Conservation (phyloP, 2,888 invertebrate genomes). For the Eupithecia tripunctaria region DNA sequence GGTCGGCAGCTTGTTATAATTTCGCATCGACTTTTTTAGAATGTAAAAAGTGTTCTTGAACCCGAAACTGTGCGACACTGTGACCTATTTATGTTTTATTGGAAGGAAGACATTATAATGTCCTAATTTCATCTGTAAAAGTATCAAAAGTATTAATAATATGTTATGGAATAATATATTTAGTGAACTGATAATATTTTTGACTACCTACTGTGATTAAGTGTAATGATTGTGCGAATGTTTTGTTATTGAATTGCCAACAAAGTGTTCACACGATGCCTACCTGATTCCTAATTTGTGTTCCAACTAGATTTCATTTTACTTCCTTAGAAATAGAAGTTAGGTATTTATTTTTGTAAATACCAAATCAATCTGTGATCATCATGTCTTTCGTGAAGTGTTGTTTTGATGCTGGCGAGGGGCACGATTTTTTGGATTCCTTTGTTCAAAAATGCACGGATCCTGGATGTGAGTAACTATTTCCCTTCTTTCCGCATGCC, state of each 20-base stretch:
- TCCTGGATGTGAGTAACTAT: slow-evolving; percentile 89
- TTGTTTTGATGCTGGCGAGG: slow-evolving; percentile 90
- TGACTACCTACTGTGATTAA: background rate
- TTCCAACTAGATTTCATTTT: slow-evolving; percentile 18
- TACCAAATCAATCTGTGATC: slow-evolving; percentile 6
- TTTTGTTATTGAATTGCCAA: background rate
- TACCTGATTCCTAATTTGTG: slow-evolving; percentile 20
- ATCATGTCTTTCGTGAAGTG: slow-evolving; percentile 88
- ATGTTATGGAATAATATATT: background rate
- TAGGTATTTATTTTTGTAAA: slow-evolving; percentile 18
- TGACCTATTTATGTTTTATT: slow-evolving; percentile 55
- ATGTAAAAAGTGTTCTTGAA: slow-evolving; percentile 52
- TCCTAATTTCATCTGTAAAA: background rate
- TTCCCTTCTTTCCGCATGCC: background rate
- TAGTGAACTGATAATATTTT: too few species aligned
- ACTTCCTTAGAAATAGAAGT: background rate
- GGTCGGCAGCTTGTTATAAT: slow-evolving; percentile 50
- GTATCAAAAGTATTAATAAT: background rate
- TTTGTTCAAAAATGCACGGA: slow-evolving; percentile 92
- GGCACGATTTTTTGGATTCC: slow-evolving; percentile 90
- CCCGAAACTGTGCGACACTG: slow-evolving; percentile 62
- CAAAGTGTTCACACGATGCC: background rate
- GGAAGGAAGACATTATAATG: background rate
- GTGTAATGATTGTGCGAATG: background rate
- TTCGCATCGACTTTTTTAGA: slow-evolving; percentile 61